Evolutionary conservation across 2,113 vertebrate genomes (phyloP).

Genomic region (Clinocottus analis): DNA sequence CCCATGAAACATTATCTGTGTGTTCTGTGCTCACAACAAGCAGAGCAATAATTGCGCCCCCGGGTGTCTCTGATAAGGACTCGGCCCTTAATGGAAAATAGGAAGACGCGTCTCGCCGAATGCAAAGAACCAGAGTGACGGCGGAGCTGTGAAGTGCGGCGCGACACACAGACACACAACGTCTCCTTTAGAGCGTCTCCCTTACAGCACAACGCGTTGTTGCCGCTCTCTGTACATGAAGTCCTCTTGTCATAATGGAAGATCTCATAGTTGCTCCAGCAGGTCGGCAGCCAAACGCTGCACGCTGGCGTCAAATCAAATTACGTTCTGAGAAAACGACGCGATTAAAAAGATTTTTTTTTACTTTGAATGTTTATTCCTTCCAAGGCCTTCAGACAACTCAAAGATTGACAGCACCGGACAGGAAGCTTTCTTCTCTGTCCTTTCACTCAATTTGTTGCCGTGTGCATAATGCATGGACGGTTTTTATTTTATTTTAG

Average conservation of each 20-base stretch:
- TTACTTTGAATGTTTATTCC: conserved; percentile 51
- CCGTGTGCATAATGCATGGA: conserved; percentile 68
- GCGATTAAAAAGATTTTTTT: conserved; percentile 49
- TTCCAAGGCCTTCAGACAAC: conserved; percentile 34
- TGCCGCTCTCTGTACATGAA: background rate
- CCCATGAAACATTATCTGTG: conserved; percentile 63
- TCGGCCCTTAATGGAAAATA: conserved; percentile 34
- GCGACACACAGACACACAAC: no score
- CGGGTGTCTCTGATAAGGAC: conserved; percentile 54
- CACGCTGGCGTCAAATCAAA: conserved; percentile 31
- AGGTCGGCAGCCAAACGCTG: conserved; percentile 52
- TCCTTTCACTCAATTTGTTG: conserved; percentile 58
- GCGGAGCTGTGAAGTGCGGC: conserved; percentile 18
- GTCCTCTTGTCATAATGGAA: conserved; percentile 24
- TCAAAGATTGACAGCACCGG: conserved; percentile 57
- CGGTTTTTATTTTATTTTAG: background rate
- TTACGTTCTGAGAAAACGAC: conserved; percentile 40
- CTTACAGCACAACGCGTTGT: background rate
- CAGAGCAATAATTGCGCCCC: conserved; percentile 53
- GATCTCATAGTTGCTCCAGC: conserved; percentile 41
- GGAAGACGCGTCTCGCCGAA: conserved; percentile 43
- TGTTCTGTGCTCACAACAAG: conserved; percentile 49
- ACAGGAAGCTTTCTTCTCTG: conserved; percentile 46
- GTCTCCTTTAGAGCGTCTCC: no score
- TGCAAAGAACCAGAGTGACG: conserved; percentile 27